These are phyloP conservation scores for Selenia dentaria DNA, from an alignment of 2,888 invertebrate species.

Conservation along the genomic window DNA sequence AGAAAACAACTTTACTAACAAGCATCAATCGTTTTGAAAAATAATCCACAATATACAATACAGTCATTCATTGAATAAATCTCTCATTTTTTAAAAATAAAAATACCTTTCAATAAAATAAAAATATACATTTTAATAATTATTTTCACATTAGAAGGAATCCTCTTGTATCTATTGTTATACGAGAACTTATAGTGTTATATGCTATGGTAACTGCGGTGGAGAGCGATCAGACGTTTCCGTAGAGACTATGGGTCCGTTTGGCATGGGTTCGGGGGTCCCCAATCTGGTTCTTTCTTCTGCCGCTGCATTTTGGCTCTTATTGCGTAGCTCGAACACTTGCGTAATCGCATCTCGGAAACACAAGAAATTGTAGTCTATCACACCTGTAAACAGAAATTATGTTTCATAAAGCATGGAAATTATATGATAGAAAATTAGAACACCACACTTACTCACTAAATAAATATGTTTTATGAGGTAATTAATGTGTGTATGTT, in stretches of 20 bases:
- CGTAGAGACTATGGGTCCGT: conserved; percentile 65
- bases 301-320: conserved; percentile 81
- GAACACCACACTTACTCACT: no score
- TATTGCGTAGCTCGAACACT: conserved; percentile 95
- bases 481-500: no score
- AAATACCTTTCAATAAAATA: background rate
- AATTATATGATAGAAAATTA: no score
- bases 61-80: no score
- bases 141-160: conserved; percentile 4
- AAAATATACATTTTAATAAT: conserved; percentile 1
- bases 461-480: no score
- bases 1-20: no score
- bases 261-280: conserved; percentile 60
- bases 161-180: background rate
- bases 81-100: no score
- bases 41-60: no score
- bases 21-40: no score
- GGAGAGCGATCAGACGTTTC: conserved; percentile 65
- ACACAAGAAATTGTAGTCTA: conserved; percentile 99
- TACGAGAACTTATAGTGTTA: background rate
- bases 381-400: conserved; percentile 89
- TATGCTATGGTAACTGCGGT: conserved; percentile 61
- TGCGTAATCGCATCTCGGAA: conserved; percentile 98
- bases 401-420: no score
- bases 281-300: conserved; percentile 48